Evolutionary conservation across 2,797 vertebrate species (phyloP).

Genomic region (Huso huso): DNA sequence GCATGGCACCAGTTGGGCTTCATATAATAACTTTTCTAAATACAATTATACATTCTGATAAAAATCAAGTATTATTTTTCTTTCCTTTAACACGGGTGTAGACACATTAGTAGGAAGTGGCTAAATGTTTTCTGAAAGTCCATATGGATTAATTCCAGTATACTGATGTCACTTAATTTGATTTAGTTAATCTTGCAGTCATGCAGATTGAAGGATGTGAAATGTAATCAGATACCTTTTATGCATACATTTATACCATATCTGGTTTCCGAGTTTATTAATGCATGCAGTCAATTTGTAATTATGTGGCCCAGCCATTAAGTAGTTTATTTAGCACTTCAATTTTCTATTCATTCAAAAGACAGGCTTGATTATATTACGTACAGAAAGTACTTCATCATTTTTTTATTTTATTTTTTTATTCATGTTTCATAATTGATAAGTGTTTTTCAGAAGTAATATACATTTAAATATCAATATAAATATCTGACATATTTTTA

Average conservation of each 20-base stretch:
- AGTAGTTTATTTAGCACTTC: slow-evolving; percentile 69
- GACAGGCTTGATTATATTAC: no score
- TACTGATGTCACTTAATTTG: slow-evolving; percentile 73
- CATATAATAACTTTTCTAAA: no score
- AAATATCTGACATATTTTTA: no score
- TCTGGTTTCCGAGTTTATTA: slow-evolving; percentile 39
- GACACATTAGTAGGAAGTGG: slow-evolving; percentile 44
- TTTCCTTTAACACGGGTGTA: no score
- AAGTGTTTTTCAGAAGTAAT: no score
- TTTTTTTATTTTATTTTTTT: no score
- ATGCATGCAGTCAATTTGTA: slow-evolving; percentile 71
- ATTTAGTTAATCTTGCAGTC: slow-evolving; percentile 70
- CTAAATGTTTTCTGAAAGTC: slow-evolving; percentile 49
- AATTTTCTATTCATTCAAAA: slow-evolving; percentile 62
- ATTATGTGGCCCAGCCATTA: slow-evolving; percentile 65
- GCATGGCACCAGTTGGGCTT: no score
- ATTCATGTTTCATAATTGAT: no score
- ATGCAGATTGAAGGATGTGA: slow-evolving; percentile 70
- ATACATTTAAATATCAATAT: no score
- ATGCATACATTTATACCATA: slow-evolving; percentile 60
- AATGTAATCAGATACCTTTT: slow-evolving; percentile 65
- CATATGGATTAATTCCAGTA: slow-evolving; percentile 67
- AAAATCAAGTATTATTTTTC: no score
- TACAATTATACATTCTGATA: no score
- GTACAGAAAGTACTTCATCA: no score